Percentiles rank a stretch among this genome's conserved stretches.
Evolutionary conservation across 2,113 vertebrate species (phyloP).

Genomic region (Vulpes vulpes): DNA sequence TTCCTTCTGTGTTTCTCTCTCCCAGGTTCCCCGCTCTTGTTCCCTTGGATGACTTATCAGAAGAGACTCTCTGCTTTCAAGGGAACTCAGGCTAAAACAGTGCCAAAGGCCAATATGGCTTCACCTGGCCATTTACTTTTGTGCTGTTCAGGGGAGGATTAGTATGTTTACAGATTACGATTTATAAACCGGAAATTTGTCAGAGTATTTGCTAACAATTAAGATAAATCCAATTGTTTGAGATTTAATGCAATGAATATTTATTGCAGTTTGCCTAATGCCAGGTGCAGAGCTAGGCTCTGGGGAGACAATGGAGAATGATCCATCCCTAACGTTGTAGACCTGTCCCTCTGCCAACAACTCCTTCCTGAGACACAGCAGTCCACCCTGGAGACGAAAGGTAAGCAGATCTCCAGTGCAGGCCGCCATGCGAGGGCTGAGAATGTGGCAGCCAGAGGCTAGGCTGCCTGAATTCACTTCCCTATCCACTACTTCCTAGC

Average conservation of each 20-base stretch:
- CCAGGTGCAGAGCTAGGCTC: neutral
- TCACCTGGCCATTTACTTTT: neutral
- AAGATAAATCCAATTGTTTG: slow-evolving; percentile 13
- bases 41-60: neutral
- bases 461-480: neutral
- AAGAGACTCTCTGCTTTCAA: neutral
- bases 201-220: neutral
- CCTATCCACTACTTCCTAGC: neutral
- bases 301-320: neutral
- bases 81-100: neutral
- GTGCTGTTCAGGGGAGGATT: neutral
- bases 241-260: slow-evolving; percentile 42
- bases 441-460: neutral
- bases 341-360: neutral
- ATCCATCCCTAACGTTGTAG: neutral
- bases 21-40: neutral
- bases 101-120: neutral
- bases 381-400: neutral
- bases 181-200: slow-evolving; percentile 29
- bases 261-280: neutral
- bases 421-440: neutral
- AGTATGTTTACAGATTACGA: neutral
- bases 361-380: neutral
- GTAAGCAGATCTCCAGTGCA: neutral
- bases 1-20: neutral